Percentiles rank a stretch among this genome's conserved stretches.
Evolutionary conservation across 2,888 invertebrate genomes (phyloP).

Genomic region (Pandemis heparana): DNA sequence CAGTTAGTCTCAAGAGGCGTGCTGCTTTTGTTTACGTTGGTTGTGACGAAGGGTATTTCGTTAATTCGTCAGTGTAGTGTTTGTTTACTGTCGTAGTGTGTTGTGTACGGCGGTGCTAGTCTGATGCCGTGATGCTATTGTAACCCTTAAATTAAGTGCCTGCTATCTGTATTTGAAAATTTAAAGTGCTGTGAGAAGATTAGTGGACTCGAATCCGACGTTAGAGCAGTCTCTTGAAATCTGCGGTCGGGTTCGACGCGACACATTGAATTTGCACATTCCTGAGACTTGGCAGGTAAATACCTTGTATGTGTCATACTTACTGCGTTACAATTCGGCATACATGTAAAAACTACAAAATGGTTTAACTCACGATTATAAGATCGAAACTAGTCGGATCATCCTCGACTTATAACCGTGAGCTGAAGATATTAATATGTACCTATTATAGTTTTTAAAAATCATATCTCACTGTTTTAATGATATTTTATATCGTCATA

Average conservation of each 20-base stretch:
- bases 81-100: conserved; percentile 12
- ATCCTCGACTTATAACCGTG: too few relatives aligned
- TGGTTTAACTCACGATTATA: too few relatives aligned
- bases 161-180: not conserved
- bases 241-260: not conserved
- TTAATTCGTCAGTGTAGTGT: conserved; percentile 39
- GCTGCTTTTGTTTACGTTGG: conserved; percentile 29
- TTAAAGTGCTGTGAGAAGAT: not conserved
- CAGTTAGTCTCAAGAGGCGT: conserved; percentile 11
- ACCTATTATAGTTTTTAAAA: too few relatives aligned
- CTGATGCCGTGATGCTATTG: not conserved
- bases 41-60: conserved; percentile 33
- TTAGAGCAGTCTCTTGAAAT: not conserved
- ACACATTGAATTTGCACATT: not conserved
- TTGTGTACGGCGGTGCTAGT: not conserved
- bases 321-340: not conserved
- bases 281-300: conserved; percentile 7
- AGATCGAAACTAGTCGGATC: too few relatives aligned
- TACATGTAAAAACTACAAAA: too few relatives aligned
- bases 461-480: too few relatives aligned
- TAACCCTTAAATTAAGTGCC: not conserved
- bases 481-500: too few relatives aligned
- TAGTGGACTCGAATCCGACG: not conserved
- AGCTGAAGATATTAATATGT: too few relatives aligned
- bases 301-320: not conserved